Evolutionary conservation across 2,113 vertebrate species (phyloP), one percentile per base, ranked within the genome.

Genomic region (Oxyruncus cristatus): DNA sequence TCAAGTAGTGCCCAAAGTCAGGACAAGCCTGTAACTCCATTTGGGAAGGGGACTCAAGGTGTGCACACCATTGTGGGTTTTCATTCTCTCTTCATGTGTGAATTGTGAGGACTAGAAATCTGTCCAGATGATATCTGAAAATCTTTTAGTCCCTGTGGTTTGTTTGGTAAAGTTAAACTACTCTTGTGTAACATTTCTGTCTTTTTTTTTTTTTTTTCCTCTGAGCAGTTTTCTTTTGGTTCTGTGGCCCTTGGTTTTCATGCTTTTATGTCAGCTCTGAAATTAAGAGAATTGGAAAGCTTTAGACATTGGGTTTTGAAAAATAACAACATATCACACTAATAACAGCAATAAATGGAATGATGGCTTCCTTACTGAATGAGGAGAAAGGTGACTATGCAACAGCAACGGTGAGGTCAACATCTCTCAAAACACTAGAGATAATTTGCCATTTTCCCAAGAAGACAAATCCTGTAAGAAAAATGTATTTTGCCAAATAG

Each of bases 61-160:
- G 23, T 44, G 15, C 11, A 35, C 1, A 4, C 2, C 39, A 15
- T 4, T 13, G 4, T 35, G 18, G 6, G 2, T 42, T 19, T 13
- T 37, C 9, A 30, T 26, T 44, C 3, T 58, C 8, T 55, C 49
- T 70, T 52, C 46, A 52, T 3, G 78, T 41, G 41, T 19, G 33
- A 70, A 24, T 20, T 52, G 7, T 21, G 22, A 2, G 27, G 8
- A 17, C 16, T 35, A 42, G 8, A 86, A 76, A 68, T 56, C 15
- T 55, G 21, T 30, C 44, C 52, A 12, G 14, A 22, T 58, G 16
- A 8, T n/a, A 71, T 17, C 14, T 49, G 35, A 58, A 70, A 76
- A 21, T 33, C 10, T 52, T 35, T 42, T 33, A 49, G 24, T 14
- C 7, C 26, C 5, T 9, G 5, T 22, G 22, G 3, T 7, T 47